These are phyloP conservation scores for Upupa epops DNA, from an alignment of 2,113 vertebrate species.

Conservation along the genomic window DNA sequence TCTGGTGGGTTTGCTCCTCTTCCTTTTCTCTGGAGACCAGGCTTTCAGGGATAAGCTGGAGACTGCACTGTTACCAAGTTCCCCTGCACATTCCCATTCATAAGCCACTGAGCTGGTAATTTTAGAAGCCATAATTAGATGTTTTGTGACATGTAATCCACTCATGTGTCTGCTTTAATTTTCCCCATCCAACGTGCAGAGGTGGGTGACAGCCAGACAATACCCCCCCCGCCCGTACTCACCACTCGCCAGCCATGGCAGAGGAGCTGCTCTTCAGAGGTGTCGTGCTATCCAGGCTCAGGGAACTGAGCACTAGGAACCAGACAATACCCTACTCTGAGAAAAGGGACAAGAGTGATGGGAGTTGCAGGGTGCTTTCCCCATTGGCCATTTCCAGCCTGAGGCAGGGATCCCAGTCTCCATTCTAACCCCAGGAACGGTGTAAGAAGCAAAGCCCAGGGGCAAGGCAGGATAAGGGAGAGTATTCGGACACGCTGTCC, in stretches of 20 bases:
- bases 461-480: no score
- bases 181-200: neutral
- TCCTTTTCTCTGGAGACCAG: neutral
- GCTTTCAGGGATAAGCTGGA: neutral
- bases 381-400: neutral
- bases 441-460: no score
- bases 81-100: neutral
- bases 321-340: no score
- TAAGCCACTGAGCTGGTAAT: neutral
- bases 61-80: neutral
- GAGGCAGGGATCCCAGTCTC: neutral
- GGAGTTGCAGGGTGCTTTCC: neutral
- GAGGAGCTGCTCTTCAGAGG: neutral
- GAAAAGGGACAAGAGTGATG: neutral
- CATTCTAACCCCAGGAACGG: neutral
- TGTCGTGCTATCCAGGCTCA: fast-evolving
- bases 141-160: neutral
- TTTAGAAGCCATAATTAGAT: slow-evolving; percentile 19
- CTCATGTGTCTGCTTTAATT: neutral
- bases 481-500: neutral
- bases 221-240: neutral
- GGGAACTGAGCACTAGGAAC: neutral
- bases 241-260: fast-evolving
- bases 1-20: neutral
- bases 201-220: neutral